These are phyloP conservation scores for Mallotus villosus DNA, from an alignment of 2,797 vertebrate species.

Conservation along the genomic window DNA sequence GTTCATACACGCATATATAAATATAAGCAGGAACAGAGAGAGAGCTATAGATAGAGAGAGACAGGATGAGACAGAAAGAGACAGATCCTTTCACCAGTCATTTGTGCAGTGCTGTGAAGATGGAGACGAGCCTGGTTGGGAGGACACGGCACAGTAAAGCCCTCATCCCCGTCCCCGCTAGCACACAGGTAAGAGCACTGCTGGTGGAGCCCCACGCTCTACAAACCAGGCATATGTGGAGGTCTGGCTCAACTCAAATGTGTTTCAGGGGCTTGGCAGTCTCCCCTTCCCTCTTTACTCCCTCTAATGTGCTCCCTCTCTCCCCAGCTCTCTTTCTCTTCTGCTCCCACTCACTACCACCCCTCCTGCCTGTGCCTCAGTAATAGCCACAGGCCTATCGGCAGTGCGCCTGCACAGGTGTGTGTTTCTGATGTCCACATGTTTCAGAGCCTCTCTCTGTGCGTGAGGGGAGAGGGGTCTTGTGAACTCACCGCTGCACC, in stretches of 20 bases:
- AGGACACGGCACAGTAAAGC: neutral
- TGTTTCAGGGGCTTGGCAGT: slow-evolving; percentile 14
- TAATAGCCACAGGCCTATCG: slow-evolving; percentile 30
- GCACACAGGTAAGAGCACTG: slow-evolving; percentile 28
- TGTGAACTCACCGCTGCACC: slow-evolving; percentile 9
- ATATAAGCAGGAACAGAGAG: too few species aligned
- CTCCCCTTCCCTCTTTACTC: slow-evolving; percentile 6
- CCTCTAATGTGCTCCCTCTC: neutral
- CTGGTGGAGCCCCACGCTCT: slow-evolving; percentile 23
- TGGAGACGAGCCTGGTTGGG: neutral
- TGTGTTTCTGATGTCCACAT: slow-evolving; percentile 38
- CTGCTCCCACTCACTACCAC: neutral
- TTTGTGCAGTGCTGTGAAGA: neutral
- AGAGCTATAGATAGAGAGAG: too few species aligned
- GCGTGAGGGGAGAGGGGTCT: slow-evolving; percentile 14
- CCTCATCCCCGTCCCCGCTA: slow-evolving; percentile 11
- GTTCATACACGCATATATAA: neutral
- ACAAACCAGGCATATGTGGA: slow-evolving; percentile 23
- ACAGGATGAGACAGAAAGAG: too few species aligned
- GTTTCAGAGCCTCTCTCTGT: slow-evolving; percentile 24
- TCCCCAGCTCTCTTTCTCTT: neutral
- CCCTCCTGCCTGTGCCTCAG: slow-evolving; percentile 18
- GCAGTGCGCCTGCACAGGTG: slow-evolving; percentile 24
- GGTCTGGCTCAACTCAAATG: slow-evolving; percentile 22
- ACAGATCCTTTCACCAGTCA: neutral